phyloP scores from a whole-genome alignment of 2,113 vertebrate genomes.

The Litocranius walleri region DNA sequence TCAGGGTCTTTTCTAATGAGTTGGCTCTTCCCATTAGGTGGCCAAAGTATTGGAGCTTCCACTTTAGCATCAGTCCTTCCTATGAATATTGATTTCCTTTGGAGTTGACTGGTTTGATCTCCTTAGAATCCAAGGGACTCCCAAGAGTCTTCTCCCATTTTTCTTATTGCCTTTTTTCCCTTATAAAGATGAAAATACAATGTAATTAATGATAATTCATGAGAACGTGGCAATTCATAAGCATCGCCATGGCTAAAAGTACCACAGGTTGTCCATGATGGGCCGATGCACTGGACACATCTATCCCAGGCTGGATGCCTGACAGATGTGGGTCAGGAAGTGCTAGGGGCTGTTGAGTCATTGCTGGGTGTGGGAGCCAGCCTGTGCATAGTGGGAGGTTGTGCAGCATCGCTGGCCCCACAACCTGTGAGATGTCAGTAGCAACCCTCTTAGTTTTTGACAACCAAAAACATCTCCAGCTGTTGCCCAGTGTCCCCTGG shows the following conservation, averaged over 20 bases:
- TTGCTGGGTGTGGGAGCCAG: too few relatives aligned
- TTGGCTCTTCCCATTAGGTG: neutral
- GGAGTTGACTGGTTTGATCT: neutral
- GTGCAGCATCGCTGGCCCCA: neutral
- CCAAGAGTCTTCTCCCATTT: neutral
- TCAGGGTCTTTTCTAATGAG: neutral
- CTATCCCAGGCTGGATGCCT: neutral
- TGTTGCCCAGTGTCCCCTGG: neutral
- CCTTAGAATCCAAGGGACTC: neutral
- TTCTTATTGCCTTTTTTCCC: neutral
- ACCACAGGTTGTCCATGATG: neutral
- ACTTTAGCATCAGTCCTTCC: neutral
- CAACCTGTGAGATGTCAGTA: neutral
- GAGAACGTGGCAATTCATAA: neutral
- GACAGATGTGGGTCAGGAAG: neutral
- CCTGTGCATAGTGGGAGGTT: neutral
- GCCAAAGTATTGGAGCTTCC: neutral
- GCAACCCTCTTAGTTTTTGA: neutral
- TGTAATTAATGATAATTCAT: neutral
- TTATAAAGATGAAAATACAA: neutral
- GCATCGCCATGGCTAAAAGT: neutral
- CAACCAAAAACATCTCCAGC: neutral
- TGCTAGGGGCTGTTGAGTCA: neutral
- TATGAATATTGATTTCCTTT: neutral
- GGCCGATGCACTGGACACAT: accelerated